Evolutionary conservation across 2,888 invertebrate genomes (phyloP).

Genomic region (Molorchus minor): DNA sequence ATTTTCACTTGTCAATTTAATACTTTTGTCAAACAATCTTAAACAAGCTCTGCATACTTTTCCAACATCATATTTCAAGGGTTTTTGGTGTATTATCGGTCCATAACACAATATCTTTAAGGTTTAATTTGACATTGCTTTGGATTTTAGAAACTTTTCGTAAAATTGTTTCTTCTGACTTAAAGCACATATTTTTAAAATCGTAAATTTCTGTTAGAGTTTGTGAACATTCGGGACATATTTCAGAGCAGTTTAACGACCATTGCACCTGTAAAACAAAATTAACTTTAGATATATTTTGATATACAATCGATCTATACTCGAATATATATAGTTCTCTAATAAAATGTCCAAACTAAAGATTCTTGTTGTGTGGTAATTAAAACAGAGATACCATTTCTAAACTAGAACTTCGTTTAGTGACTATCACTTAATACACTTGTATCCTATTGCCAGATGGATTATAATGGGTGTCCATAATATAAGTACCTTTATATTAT

Average conservation of each 20-base stretch:
- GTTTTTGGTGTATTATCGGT: constrained; percentile 2
- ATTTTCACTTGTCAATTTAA: background rate
- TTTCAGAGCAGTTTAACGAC: background rate
- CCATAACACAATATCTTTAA: background rate
- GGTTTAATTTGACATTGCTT: background rate
- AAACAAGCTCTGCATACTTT: background rate
- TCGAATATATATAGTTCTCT: background rate
- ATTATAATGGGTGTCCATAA: too few relatives aligned
- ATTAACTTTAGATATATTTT: background rate
- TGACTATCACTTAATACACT: too few relatives aligned
- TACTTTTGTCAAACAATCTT: background rate
- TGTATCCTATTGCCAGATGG: too few relatives aligned
- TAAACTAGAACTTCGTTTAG: too few relatives aligned
- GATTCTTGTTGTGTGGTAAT: background rate
- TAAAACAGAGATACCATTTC: background rate
- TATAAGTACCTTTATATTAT: too few relatives aligned
- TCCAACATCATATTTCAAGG: background rate
- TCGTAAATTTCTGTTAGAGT: background rate
- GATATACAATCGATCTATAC: background rate
- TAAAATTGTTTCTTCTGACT: background rate
- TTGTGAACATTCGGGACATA: constrained; percentile 2
- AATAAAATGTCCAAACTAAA: background rate
- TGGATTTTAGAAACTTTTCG: background rate
- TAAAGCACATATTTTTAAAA: background rate
- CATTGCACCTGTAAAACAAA: background rate